Conservation (phyloP, 1,140 invertebrate species). For the Choristoneura fumiferana region DNA sequence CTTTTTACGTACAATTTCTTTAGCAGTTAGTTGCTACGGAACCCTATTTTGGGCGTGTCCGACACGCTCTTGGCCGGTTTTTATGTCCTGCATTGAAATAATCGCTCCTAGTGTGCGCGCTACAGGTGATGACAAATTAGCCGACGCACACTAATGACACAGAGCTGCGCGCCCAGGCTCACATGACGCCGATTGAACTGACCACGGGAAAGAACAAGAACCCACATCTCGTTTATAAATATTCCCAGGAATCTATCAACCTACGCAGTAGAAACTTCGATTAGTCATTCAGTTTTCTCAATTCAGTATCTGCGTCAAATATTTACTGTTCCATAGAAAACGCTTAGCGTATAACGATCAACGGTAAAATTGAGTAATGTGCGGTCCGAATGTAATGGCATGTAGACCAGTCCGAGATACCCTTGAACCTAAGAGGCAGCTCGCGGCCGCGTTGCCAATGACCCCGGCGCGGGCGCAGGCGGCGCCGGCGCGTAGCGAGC, state of each 20-base stretch:
- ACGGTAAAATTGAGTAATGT: constrained; percentile 14
- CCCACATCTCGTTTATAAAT: background rate
- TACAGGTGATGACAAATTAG: constrained; percentile 59
- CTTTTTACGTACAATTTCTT: no score
- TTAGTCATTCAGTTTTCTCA: background rate
- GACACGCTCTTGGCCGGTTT: no score
- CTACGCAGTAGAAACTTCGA: background rate
- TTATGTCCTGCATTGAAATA: no score
- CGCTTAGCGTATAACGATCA: background rate
- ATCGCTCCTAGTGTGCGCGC: background rate
- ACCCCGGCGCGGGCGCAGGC: constrained; percentile 62
- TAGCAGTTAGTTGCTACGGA: no score
- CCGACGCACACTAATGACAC: constrained; percentile 64
- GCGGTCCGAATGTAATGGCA: constrained; percentile 33
- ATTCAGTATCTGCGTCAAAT: background rate
- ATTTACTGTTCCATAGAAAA: background rate
- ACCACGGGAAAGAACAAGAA: background rate
- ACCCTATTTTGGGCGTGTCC: no score
- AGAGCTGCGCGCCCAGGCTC: constrained; percentile 36
- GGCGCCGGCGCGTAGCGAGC: constrained; percentile 40
- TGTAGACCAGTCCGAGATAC: constrained; percentile 63
- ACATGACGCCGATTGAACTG: constrained; percentile 40
- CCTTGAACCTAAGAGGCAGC: constrained; percentile 75
- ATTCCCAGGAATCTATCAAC: background rate
- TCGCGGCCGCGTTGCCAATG: constrained; percentile 71